These are phyloP conservation scores for Mythimna vitellina DNA, from an alignment of 2,888 invertebrate genomes.

Conservation along the genomic window DNA sequence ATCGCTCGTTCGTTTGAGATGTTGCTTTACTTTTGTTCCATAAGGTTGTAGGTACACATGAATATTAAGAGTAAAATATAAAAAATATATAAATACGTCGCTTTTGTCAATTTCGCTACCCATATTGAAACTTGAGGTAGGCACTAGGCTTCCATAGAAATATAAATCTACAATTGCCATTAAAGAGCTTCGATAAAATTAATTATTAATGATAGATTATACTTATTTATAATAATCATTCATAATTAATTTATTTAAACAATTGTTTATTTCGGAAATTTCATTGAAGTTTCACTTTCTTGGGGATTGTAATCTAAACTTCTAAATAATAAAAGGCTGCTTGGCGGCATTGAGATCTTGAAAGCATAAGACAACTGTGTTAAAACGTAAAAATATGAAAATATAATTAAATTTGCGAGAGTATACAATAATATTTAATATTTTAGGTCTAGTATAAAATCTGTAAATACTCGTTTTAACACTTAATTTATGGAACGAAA, in stretches of 20 bases:
- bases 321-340: background rate
- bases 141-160: conserved; percentile 32
- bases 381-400: conserved; percentile 57
- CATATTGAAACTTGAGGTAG: conserved; percentile 47
- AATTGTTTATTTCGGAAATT: conserved; percentile 24
- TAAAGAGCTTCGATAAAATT: conserved; percentile 7
- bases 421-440: conserved; percentile 74
- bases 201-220: conserved; percentile 10
- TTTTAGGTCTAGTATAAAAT: conserved; percentile 69
- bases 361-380: conserved; percentile 21
- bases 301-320: background rate
- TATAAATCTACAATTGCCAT: conserved; percentile 27
- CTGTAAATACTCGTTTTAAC: conserved; percentile 77
- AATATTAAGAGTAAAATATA: conserved; percentile 49
- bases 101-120: conserved; percentile 60
- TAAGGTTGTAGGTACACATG: conserved; percentile 64
- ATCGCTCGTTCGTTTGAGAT: conserved; percentile 68
- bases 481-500: conserved; percentile 81
- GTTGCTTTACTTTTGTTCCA: conserved; percentile 88
- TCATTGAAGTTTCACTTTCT: conserved; percentile 30
- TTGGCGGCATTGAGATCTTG: conserved; percentile 5
- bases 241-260: background rate
- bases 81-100: conserved; percentile 36
- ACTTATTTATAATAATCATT: too few species aligned
- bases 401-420: conserved; percentile 63